Evolutionary conservation across 2,888 invertebrate genomes (phyloP).

Genomic region (Bursaphelenchus okinawaensis): DNA sequence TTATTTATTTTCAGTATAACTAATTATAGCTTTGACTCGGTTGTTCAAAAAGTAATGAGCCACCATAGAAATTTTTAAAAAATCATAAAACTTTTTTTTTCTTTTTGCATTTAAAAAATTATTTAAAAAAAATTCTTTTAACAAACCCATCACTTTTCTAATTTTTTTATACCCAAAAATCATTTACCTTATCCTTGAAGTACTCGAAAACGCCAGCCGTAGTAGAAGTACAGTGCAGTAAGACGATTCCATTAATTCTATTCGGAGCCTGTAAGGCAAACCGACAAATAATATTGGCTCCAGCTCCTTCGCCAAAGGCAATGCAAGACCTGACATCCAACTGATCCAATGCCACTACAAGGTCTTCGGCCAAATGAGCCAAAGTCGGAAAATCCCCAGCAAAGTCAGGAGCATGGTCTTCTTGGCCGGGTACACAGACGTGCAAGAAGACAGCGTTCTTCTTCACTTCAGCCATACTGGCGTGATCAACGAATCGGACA

Average conservation of each 20-base stretch:
- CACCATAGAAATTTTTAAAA: too few relatives aligned
- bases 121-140: too few relatives aligned
- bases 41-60: too few relatives aligned
- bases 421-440: conserved; percentile 79
- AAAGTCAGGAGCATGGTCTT: conserved; percentile 68
- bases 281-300: conserved; percentile 77
- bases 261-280: conserved; percentile 77
- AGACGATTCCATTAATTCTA: conserved; percentile 72
- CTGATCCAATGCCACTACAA: conserved; percentile 74
- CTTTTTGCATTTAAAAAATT: too few relatives aligned
- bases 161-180: too few relatives aligned
- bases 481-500: conserved; percentile 75
- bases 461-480: conserved; percentile 77
- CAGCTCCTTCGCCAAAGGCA: conserved; percentile 79
- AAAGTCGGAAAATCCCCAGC: conserved; percentile 66
- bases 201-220: conserved; percentile 79
- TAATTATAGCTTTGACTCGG: not conserved
- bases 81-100: not conserved
- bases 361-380: conserved; percentile 74
- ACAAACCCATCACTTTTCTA: too few relatives aligned
- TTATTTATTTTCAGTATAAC: not conserved
- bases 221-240: conserved; percentile 81
- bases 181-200: conserved; percentile 76
- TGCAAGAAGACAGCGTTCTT: conserved; percentile 80
- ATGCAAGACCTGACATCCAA: conserved; percentile 75